phyloP scores from a whole-genome alignment of 2,797 vertebrate genomes.

The Coccyzus lansbergi region DNA sequence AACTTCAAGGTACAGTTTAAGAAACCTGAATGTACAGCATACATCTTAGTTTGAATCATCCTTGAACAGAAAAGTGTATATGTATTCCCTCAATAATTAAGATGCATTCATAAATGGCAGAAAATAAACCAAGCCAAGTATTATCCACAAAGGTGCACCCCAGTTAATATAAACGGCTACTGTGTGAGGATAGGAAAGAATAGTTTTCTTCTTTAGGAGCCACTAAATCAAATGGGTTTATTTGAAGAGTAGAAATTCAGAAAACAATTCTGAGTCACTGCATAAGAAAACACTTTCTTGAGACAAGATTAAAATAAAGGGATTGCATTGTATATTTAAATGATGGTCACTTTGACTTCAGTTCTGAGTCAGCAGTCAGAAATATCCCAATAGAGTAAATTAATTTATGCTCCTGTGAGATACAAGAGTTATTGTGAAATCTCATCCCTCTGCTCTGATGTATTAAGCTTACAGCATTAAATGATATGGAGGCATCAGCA shows the following conservation, averaged over 20 bases:
- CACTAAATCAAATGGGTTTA: neutral
- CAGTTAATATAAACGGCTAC: neutral
- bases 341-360: neutral
- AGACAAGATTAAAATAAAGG: neutral
- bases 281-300: neutral
- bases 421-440: neutral
- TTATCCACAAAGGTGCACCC: neutral
- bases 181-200: neutral
- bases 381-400: neutral
- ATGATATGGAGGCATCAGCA: neutral
- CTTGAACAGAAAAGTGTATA: neutral
- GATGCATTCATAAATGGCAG: neutral
- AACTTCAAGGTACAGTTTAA: neutral
- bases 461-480: neutral
- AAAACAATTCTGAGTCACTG: neutral
- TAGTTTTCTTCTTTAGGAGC: neutral
- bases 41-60: neutral
- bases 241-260: neutral
- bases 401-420: neutral
- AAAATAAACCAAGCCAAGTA: constrained; percentile 13
- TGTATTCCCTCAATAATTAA: neutral
- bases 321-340: neutral
- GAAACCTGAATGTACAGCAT: neutral
- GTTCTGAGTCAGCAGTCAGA: neutral
- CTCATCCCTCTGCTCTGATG: neutral